A percentile compares a stretch with the other conserved stretches of the same genome.
These are phyloP conservation scores for Carcharodon carcharias DNA, from an alignment of 2,797 vertebrate species.

Conservation along the genomic window DNA sequence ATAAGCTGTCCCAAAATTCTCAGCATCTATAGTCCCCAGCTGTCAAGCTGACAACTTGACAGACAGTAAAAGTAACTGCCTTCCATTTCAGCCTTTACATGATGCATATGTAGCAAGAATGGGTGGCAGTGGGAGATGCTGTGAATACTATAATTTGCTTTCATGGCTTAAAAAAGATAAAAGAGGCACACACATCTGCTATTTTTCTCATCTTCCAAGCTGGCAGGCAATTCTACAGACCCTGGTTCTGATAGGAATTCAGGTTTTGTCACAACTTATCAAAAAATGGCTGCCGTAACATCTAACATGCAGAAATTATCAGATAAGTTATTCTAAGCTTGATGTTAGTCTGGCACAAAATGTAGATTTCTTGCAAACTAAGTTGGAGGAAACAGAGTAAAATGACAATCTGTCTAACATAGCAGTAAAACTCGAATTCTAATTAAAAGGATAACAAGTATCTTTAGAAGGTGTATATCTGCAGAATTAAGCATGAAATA, in stretches of 20 bases:
- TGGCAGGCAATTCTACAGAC: neutral
- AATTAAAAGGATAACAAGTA: neutral
- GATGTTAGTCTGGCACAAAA: neutral
- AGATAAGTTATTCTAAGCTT: neutral
- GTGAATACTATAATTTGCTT: constrained; percentile 37
- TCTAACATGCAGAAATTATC: neutral
- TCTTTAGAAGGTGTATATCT: neutral
- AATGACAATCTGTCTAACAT: neutral
- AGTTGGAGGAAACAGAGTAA: neutral
- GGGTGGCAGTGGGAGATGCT: constrained; percentile 13
- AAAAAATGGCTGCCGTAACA: neutral
- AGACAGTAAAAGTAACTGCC: constrained; percentile 14
- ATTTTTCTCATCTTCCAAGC: constrained; percentile 21
- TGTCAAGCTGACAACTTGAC: constrained; percentile 27
- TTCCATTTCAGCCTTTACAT: constrained; percentile 29
- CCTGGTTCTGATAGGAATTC: neutral
- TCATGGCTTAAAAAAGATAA: constrained; percentile 24
- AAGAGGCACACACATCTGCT: constrained; percentile 21
- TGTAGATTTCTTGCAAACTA: neutral
- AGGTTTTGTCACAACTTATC: neutral
- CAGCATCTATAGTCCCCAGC: constrained; percentile 13
- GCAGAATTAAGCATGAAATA: neutral
- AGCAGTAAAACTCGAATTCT: neutral
- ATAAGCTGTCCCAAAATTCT: constrained; percentile 11
- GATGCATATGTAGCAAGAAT: neutral